Conservation (phyloP, 2,888 invertebrate genomes). For the Liopterus haemorrhoidalis region DNA sequence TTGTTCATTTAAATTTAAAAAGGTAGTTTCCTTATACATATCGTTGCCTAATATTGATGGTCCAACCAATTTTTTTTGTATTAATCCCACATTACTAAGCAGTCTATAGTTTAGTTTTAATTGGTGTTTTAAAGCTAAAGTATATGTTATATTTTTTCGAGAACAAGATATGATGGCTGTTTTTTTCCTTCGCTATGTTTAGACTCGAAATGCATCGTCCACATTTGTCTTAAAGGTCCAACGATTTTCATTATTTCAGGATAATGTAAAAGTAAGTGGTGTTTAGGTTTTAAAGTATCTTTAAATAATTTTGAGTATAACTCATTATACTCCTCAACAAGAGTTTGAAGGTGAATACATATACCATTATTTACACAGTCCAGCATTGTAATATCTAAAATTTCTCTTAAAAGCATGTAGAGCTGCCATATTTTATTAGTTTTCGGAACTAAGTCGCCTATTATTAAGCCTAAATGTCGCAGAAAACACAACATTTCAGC, state of each 20-base stretch:
- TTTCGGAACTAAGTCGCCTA: neutral
- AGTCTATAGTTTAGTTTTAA: neutral
- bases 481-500: constrained; percentile 1
- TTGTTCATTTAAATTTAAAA: neutral
- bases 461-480: constrained; percentile 5
- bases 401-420: neutral
- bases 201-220: constrained; percentile 3
- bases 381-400: neutral
- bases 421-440: constrained; percentile 3
- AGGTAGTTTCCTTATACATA: neutral
- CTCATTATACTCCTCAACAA: constrained; percentile 3
- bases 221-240: constrained; percentile 3
- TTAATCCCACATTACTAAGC: neutral
- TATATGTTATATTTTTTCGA: constrained; percentile 4
- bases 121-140: constrained; percentile 2
- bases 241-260: constrained; percentile 1
- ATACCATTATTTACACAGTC: constrained; percentile 3
- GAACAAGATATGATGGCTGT: constrained; percentile 1
- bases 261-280: constrained; percentile 9
- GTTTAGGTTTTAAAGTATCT: constrained; percentile 6
- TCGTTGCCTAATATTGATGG: constrained; percentile 1
- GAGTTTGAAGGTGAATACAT: constrained; percentile 2
- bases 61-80: neutral
- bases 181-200: constrained; percentile 9
- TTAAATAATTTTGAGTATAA: neutral